Evolutionary conservation across 2,113 vertebrate species (phyloP), one percentile per base, ranked within the genome.

Genomic region (Apeltes quadracus): DNA sequence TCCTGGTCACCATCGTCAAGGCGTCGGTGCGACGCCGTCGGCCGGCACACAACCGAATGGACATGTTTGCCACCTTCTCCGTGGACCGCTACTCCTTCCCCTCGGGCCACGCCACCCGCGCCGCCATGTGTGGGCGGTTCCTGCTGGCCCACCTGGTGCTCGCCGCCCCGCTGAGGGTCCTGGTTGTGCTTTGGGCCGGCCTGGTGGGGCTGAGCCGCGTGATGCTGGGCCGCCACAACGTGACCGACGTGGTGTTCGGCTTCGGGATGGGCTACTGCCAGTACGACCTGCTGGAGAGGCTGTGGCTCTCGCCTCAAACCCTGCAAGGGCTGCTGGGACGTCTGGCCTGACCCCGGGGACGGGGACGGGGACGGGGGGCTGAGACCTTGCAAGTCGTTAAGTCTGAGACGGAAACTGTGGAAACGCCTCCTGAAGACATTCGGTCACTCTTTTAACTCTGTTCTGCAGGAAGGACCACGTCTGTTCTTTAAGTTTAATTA

Each of bases 61-160:
- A 99, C 92, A 99, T 99, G 97, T 99, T 99, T 10, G 91, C 95
- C 90, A 97, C 97, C 13, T 91, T 97, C 71, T 99, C 98, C 0
- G 97, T 99, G 91, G 98, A 99, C 93, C 94, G 95, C 84, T 99
- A 97, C 81, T 99, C 98, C 72, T 99, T 99, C 75, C 98, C 98
- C 0, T 99, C 98, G 0, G 98, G 97, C 87, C 98, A 99, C 0
- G 94, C 98, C 83, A 99, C 97, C 15, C 93, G 98, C 8, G 97
- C 97, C 0, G 95, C 97, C 25, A 92, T 99, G 92, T 96, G 97
- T 12, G 95, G 94, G 1, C 93, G 96, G 12, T 98, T 99, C 41
- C 53, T 99, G 36, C 89, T 99, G 78, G 95, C 95, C n/a, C 97
- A 98, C 90, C 90, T 99, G 39, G 96, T 99, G 43, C 93, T 98